Base-by-base conservation (phyloP, 2,888 invertebrate species). In the Heteropelma amictum region DNA sequence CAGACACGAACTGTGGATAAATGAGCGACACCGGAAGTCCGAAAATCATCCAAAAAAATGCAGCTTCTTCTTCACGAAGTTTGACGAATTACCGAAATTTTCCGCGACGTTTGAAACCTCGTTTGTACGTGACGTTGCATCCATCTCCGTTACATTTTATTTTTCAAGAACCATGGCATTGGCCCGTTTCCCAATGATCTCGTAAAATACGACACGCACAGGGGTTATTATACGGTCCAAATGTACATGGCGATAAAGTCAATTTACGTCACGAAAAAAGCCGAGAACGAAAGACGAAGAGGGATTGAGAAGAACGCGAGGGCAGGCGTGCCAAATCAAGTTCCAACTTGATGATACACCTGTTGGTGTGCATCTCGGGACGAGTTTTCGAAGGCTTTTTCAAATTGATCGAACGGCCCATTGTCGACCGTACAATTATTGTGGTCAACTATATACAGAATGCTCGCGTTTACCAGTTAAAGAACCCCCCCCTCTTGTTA, bases 181-280 rank as follows among this genome's bases (percentile, higher is more conserved):
- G 85, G 83, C 85, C 84, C 72, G 77, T 82, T 84, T 85, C 77
- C 69, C 75, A 78, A 82, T 76, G 74, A 80, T 82, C 80, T 79
- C 80, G 76, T 76, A 80, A 80, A 60, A 79, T 77, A 64, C 72
- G 69, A 78, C 68, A 35, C 61, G 28, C 58, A 56, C 45, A 45
- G 21, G 60, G 67, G 33, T 71, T 70, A 76, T 76, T 76, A 68
- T 68, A 26, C 3, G 67, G 21, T 76, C 71, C 40, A 72, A 68
- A 72, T 76, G 58, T 64, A 68, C n/a, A n/a, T 26, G 68, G 76
- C 63, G 72, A 72, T 68, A 64, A 68, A 63, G 51, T 21, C 63
- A 30, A 67, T 60, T 58, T 40, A 47, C 67, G 76, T 75, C 71
- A 71, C 61, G 38, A 65, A 4, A 33, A 40, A 54, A 54, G 17